A percentile compares a stretch with the other conserved stretches of the same genome.
Conservation (phyloP, 2,797 vertebrate species). For the Poecilia picta region DNA sequence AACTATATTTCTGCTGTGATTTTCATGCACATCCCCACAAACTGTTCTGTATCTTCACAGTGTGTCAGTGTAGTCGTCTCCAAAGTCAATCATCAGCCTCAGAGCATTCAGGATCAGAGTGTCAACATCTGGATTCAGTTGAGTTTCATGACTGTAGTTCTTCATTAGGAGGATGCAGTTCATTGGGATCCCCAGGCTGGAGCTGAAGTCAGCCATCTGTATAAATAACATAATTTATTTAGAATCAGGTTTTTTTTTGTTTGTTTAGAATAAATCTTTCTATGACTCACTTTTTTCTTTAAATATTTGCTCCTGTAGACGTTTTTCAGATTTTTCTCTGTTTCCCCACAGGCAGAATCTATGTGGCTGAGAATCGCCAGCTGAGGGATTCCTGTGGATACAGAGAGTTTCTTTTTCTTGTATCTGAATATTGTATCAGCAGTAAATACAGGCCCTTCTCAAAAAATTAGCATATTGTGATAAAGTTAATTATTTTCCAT, state of each 20-base stretch:
- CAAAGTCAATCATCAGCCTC: neutral
- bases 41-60: neutral
- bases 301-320: no score
- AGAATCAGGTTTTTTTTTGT: no score
- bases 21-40: neutral
- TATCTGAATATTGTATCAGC: no score
- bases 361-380: no score
- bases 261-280: no score
- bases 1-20: neutral
- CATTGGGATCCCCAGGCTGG: neutral
- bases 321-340: no score
- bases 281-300: fast-evolving
- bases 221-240: neutral
- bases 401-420: no score
- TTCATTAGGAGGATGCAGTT: slow-evolving; percentile 3
- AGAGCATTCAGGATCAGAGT: neutral
- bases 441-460: no score
- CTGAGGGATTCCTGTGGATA: no score
- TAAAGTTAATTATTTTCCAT: no score
- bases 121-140: neutral
- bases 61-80: neutral
- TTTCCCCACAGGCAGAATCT: no score
- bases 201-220: neutral
- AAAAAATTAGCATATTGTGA: no score
- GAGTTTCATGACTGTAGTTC: neutral